Percentiles rank a stretch among this genome's conserved stretches.
These are phyloP conservation scores for Tyrannus savana DNA, from an alignment of 2,113 vertebrate species.

Conservation along the genomic window DNA sequence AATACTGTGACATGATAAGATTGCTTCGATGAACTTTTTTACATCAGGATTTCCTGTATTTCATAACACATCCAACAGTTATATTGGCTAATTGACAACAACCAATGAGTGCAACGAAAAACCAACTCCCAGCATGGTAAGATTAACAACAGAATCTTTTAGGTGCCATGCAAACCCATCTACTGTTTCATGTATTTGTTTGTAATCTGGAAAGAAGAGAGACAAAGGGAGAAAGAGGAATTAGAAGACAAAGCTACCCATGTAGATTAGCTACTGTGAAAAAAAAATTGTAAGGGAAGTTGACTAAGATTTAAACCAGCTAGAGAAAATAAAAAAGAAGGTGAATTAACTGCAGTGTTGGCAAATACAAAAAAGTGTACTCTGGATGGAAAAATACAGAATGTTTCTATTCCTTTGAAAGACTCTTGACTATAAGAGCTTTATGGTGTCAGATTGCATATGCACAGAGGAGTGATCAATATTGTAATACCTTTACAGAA, in stretches of 20 bases:
- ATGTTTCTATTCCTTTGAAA: neutral
- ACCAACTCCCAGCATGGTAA: neutral
- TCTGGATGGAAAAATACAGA: neutral
- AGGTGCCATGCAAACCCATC: neutral
- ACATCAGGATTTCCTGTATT: neutral
- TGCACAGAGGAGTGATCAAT: neutral
- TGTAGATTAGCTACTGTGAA: neutral
- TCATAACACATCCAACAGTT: neutral
- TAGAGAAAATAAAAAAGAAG: neutral
- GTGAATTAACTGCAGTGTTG: neutral
- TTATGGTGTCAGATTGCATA: neutral
- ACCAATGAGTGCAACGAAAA: neutral
- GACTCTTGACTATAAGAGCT: neutral
- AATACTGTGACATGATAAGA: neutral
- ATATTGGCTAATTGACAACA: neutral
- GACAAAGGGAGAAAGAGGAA: neutral
- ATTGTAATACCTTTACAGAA: neutral
- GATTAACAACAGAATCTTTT: neutral
- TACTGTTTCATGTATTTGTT: neutral
- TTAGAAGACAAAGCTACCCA: neutral
- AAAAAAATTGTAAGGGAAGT: neutral
- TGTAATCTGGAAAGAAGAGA: neutral
- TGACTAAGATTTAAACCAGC: neutral
- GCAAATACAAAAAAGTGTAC: neutral
- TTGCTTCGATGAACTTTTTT: neutral